Percentiles rank a stretch among this genome's conserved stretches.
These are phyloP conservation scores for Papilio machaon DNA, from an alignment of 1,140 invertebrate species.

Conservation along the genomic window DNA sequence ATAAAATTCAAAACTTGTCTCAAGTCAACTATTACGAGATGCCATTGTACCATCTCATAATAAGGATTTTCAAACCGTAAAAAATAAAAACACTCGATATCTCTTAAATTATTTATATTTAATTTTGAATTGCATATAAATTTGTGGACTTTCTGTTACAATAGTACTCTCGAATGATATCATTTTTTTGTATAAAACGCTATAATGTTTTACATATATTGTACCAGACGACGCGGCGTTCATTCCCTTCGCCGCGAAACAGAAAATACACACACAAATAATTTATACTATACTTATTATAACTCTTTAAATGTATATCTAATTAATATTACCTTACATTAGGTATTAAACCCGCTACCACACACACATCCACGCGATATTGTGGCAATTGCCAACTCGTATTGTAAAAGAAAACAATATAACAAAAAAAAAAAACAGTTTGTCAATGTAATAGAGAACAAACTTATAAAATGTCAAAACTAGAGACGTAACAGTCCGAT, in stretches of 20 bases:
- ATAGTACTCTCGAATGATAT: constrained; percentile 80
- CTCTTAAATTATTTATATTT: constrained; percentile 80
- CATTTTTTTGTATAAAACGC: constrained; percentile 78
- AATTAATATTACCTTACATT: constrained; percentile 75
- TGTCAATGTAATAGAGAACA: constrained; percentile 42
- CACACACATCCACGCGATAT: constrained; percentile 62
- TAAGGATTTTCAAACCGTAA: constrained; percentile 14
- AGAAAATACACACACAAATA: constrained; percentile 79
- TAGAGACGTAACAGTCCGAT: constrained; percentile 42
- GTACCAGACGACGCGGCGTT: constrained; percentile 71
- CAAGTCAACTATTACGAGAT: too few relatives aligned
- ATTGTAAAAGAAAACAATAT: constrained; percentile 55
- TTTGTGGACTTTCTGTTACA: constrained; percentile 82
- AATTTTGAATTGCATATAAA: constrained; percentile 81
- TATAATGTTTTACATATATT: constrained; percentile 76
- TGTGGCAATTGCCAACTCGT: constrained; percentile 45
- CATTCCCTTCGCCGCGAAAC: constrained; percentile 60
- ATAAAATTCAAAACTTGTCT: too few relatives aligned
- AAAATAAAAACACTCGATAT: constrained; percentile 52
- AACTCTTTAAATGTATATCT: constrained; percentile 71
- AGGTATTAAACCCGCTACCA: constrained; percentile 76
- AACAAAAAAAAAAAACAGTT: constrained; percentile 61
- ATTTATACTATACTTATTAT: constrained; percentile 76
- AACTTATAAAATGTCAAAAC: constrained; percentile 40
- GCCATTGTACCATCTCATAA: too few relatives aligned